Percentiles rank a stretch among this genome's conserved stretches.
Evolutionary conservation across 2,113 vertebrate species (phyloP).

Genomic region (Trichomycterus rosablanca): DNA sequence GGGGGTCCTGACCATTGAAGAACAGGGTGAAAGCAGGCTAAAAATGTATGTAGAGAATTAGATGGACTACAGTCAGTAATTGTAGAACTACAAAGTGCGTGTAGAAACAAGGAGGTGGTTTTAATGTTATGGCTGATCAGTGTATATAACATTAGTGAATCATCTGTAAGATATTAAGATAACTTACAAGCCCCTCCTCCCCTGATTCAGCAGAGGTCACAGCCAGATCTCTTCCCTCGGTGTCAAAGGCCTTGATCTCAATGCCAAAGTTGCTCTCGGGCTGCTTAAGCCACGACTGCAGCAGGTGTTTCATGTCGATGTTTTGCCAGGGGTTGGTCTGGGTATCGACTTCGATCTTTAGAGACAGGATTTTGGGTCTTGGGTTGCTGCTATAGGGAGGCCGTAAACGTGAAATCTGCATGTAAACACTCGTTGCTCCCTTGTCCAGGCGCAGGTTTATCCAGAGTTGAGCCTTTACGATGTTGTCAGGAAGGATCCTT

Average conservation of each 20-base stretch:
- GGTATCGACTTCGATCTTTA: constrained; percentile 80
- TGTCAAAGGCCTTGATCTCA: constrained; percentile 84
- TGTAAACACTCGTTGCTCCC: constrained; percentile 77
- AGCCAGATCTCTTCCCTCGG: constrained; percentile 77
- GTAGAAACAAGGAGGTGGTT: too few relatives aligned
- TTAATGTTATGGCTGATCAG: too few relatives aligned
- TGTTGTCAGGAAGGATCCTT: constrained; percentile 82
- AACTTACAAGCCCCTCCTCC: constrained; percentile 82
- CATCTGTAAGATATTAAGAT: not conserved
- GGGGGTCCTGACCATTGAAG: too few relatives aligned
- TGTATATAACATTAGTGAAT: too few relatives aligned
- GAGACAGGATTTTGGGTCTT: constrained; percentile 77
- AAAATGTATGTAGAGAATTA: too few relatives aligned
- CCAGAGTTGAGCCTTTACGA: constrained; percentile 84
- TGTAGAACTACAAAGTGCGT: too few relatives aligned
- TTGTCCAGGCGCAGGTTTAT: constrained; percentile 79
- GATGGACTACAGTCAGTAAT: too few relatives aligned
- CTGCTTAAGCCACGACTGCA: constrained; percentile 85
- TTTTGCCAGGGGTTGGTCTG: constrained; percentile 84
- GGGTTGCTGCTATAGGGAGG: constrained; percentile 72
- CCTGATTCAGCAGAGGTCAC: constrained; percentile 77
- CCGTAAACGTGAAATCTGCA: constrained; percentile 81
- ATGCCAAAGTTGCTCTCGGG: constrained; percentile 83
- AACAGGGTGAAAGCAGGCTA: too few relatives aligned
- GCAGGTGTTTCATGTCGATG: constrained; percentile 80